Percentiles rank a stretch among this genome's conserved stretches.
Evolutionary conservation across 2,797 vertebrate species (phyloP).

Genomic region (Odontamblyopus rebecca): DNA sequence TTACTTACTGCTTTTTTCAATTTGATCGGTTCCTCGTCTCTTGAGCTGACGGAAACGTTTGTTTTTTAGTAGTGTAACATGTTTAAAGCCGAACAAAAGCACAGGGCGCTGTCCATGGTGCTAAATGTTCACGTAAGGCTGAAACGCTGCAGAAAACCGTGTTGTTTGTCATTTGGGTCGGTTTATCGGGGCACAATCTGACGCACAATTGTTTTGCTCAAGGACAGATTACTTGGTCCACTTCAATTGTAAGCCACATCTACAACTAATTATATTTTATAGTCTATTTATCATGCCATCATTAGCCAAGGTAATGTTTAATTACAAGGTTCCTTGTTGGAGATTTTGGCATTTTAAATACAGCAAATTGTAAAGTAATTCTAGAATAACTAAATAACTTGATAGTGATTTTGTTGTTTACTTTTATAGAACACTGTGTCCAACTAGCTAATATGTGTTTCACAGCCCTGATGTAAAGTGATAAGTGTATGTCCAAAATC

Average conservation of each 20-base stretch:
- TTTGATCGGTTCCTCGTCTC: not conserved
- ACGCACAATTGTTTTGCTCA: slow-evolving; percentile 20
- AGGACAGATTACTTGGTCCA: slow-evolving; percentile 32
- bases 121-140: slow-evolving; percentile 46
- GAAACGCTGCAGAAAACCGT: slow-evolving; percentile 1
- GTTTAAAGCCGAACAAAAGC: slow-evolving; percentile 4
- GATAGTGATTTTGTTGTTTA: not conserved
- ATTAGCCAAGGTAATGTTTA: not conserved
- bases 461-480: slow-evolving; percentile 1
- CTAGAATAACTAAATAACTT: not conserved
- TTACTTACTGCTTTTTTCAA: not conserved
- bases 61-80: not conserved
- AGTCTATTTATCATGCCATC: not conserved
- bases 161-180: not conserved
- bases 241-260: not conserved
- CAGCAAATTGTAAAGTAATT: not conserved
- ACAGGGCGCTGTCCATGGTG: slow-evolving; percentile 70
- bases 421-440: not conserved
- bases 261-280: not conserved
- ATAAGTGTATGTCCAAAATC: not conserved
- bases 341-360: not conserved
- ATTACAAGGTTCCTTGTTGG: not conserved
- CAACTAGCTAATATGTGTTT: not conserved
- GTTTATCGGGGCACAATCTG: not conserved
- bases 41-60: not conserved